Evolutionary conservation across 2,888 invertebrate genomes (phyloP), one percentile per base, ranked within the genome.

Genomic region (Cryptus viduatorius): DNA sequence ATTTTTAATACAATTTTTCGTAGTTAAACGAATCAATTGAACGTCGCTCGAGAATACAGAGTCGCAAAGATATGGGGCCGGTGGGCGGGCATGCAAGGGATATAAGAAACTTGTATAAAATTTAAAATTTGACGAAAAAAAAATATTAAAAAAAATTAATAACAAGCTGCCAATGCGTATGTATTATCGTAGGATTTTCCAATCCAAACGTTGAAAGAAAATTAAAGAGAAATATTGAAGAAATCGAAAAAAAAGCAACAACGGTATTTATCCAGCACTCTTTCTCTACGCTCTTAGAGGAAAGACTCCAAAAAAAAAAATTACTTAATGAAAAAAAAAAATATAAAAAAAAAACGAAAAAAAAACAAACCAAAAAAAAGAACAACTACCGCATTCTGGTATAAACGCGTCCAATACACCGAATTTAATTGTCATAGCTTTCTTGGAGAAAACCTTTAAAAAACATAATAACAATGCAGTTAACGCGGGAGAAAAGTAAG

Each of bases 371-470:
- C 65, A 10, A 81, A 79, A 82, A 82, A 82, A 87, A 75, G 82
- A 84, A 86, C 89, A 90, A 89, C 86, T 89, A 90, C 89, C 91
- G 89, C 90, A 90, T 92, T 91, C 87, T 87, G 90, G 89, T 90
- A 91, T 88, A 89, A 61, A 92, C 90, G 91, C 91, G 91, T 92
- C 91, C 91, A 90, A 91, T 90, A 92, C 89, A 91, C 90, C 91
- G 91, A 92, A 92, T 91, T 92, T 90, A 90, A 90, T 89, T 89
- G 87, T 69, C 69, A 86, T 88, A 89, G 88, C 87, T 90, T 89
- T 87, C 87, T 90, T 90, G 87, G 88, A 88, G 79, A 78, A 79
- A 87, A 79, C 86, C 84, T 89, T 90, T 59, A 31, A 72, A 72
- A 68, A 61, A 59, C 19, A 69, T 29, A 59, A n/a, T 53, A 78